Base-by-base conservation (phyloP, 1,140 invertebrate species). In the Atta cephalotes region DNA sequence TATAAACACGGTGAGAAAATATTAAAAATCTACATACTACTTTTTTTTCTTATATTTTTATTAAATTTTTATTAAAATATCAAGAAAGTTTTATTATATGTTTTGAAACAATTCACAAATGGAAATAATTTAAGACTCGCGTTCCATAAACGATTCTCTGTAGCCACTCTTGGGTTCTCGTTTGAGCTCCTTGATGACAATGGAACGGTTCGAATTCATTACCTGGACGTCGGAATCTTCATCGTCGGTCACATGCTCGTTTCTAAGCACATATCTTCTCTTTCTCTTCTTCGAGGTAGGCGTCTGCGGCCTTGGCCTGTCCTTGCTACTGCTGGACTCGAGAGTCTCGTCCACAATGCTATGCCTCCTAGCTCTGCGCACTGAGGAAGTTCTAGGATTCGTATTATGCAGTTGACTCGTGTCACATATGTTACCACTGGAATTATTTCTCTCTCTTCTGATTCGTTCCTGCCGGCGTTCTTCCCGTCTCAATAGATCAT, bases 191-290 rank as follows among this genome's bases (percentile, higher is more conserved):
- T 63, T 91, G 45, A 95, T 91, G 7, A 92, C 79, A n/a, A 91
- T 88, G 35, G 74, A 91, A 53, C 88, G 88, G 3, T 65, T 62
- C 2, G 58, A 35, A 68, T 68, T 51, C 10, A 72, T 16, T 39
- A 25, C 66, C 4, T 89, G 86, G 1, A 90, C 21, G n/a, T 95
- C 94, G 0, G 95, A 95, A 88, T 95, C 94, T 74, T 95, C 95
- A 72, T 95, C 95, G 62, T 95, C 95, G 1, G 93, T 95, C 2
- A 94, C 94, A 72, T 93, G 39, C 21, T 91, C 81, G n/a, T 90
- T 76, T 85, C 88, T 66, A 12, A 74, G 56, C 14, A 70, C 56
- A 39, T 60, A 60, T n/a, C 87, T 78, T 76, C 88, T 89, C 72
- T 85, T 92, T 79, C 89, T 93, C 65, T 89, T 93, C 56, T 49